Base-by-base conservation (phyloP, 2,113 vertebrate genomes). In the Myrmophylax atrothorax region DNA sequence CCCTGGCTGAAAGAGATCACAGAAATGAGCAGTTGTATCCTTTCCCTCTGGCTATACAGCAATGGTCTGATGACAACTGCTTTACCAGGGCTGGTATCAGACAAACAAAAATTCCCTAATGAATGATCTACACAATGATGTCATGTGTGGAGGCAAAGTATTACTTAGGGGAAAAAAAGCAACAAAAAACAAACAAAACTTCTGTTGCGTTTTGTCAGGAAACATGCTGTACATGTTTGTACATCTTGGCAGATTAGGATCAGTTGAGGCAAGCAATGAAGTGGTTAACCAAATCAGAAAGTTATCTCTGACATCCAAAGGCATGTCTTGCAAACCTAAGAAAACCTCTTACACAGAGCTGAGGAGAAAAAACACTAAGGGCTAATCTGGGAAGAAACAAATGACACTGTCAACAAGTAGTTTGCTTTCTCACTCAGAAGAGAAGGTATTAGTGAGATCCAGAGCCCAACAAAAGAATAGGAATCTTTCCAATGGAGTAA, bases 241-340 rank as follows among this genome's bases (percentile, higher is more conserved):
- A 97, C 96, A 96, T 81, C 73, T 87, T 91, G 91, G 52, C 26
- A 93, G 95, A 95, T 96, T 96, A 95, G 63, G 91, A 97, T 97
- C 95, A 93, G 93, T 93, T 95, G 94, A 97, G 83, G 86, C 93
- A 96, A 96, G 95, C 83, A 97, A 70, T 90, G 92, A 96, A 97
- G 94, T 92, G 94, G 96, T 96, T 97, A 97, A 97, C 86, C 90
- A 92, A 95, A 94, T 84, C 72, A 80, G 75, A 92, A 87, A 90
- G 40, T 89, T 94, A 90, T 94, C 84, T 94, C 81, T 93, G 74
- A 79, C 78, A 93, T 91, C 62, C 95, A 87, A 94, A 95, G 13
- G 53, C 78, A 72, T 24, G 82, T 90, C 82, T 86, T 69, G 75
- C 90, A 90, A 96, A 80, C 52, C 59, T 86, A 63, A 92, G 83